Conservation (phyloP, 2,113 vertebrate genomes). For the Rallus limicola region DNA sequence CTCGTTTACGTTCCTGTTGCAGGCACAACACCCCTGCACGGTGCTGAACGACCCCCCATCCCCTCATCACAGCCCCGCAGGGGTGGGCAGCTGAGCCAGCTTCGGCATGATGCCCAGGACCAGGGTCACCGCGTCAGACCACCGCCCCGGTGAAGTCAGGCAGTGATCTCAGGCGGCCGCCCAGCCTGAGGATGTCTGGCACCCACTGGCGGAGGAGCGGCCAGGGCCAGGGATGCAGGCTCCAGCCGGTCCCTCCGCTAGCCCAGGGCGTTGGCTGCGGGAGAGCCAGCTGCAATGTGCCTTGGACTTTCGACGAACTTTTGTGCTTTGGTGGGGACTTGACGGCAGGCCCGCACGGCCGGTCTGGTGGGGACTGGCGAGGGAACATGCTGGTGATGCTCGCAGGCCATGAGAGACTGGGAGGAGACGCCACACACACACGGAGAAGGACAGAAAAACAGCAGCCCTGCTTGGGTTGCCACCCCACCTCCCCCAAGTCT, state of each 20-base stretch:
- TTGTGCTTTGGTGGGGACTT: constrained; percentile 45
- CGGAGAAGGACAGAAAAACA: background rate
- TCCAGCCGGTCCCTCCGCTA: background rate
- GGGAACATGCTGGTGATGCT: background rate
- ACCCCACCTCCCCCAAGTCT: background rate
- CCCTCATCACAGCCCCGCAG: background rate
- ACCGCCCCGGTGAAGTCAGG: constrained; percentile 60
- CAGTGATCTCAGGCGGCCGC: constrained; percentile 37
- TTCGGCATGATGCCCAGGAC: background rate
- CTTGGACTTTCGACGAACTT: constrained; percentile 55
- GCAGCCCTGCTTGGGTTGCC: background rate
- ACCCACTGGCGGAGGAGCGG: background rate
- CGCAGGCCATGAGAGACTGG: background rate
- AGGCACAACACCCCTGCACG: background rate
- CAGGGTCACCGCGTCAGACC: background rate
- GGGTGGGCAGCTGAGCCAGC: background rate
- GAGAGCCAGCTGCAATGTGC: constrained; percentile 5
- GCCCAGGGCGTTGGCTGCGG: constrained; percentile 4
- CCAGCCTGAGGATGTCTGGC: constrained; percentile 25
- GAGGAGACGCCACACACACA: background rate
- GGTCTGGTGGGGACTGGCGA: background rate
- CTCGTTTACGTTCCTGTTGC: accelerated
- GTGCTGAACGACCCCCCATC: background rate
- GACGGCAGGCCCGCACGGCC: background rate
- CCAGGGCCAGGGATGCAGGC: constrained; percentile 2